Conservation (phyloP, 2,888 invertebrate species). For the Heliothis peltigera region DNA sequence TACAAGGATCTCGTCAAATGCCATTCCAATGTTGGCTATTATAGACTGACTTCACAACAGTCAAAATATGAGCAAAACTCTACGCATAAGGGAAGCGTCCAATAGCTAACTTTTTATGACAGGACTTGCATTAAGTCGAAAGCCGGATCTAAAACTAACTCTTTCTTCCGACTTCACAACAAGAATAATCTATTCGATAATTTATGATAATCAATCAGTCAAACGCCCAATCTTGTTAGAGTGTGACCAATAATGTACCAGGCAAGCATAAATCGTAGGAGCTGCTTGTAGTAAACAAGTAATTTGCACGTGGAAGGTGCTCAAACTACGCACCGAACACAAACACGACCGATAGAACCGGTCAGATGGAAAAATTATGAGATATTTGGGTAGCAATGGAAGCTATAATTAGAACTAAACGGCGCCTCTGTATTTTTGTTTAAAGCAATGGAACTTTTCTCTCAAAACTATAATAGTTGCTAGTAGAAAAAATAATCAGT, state of each 20-base stretch:
- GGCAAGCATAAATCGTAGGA: constrained; percentile 15
- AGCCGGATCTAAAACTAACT: neutral
- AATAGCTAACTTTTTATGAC: too few relatives aligned
- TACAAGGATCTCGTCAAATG: too few relatives aligned
- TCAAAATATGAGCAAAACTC: too few relatives aligned
- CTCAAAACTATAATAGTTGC: neutral
- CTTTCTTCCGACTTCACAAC: neutral
- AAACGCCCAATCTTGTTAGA: neutral
- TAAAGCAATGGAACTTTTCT: neutral
- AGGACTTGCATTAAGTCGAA: too few relatives aligned
- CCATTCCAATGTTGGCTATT: too few relatives aligned
- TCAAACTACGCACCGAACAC: constrained; percentile 9
- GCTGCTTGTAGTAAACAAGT: neutral
- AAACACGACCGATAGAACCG: constrained; percentile 17
- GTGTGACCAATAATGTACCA: constrained; percentile 22
- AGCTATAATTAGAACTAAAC: constrained; percentile 31
- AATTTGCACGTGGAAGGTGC: constrained; percentile 7
- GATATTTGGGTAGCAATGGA: constrained; percentile 7
- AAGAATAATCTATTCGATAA: neutral
- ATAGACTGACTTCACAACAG: too few relatives aligned
- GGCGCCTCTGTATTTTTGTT: neutral
- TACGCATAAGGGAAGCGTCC: too few relatives aligned
- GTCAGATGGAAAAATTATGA: constrained; percentile 24
- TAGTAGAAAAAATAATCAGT: neutral
- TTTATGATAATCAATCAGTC: neutral